Evolutionary conservation across 2,797 vertebrate species (phyloP).

Genomic region (Pseudochirops corinnae): DNA sequence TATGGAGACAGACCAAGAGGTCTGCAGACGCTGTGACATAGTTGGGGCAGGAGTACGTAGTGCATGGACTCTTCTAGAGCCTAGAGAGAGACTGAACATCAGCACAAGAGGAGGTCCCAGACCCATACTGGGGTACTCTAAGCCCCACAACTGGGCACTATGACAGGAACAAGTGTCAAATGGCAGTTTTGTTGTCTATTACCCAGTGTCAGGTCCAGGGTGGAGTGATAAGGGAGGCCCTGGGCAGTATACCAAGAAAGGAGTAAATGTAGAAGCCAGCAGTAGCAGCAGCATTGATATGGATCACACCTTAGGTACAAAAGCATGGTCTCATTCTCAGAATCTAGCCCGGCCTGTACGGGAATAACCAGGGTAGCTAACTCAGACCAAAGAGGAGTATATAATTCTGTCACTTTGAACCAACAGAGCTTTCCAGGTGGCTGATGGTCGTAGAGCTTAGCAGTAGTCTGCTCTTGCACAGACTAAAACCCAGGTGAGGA

Average conservation of each 20-base stretch:
- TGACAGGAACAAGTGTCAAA: background rate
- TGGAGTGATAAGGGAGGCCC: background rate
- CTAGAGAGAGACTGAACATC: background rate
- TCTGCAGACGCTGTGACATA: background rate
- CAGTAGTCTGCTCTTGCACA: background rate
- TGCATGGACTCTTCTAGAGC: background rate
- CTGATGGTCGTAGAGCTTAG: background rate
- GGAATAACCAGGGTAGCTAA: background rate
- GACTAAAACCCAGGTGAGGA: background rate
- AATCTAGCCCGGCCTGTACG: background rate
- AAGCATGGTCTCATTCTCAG: background rate
- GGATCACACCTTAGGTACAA: background rate
- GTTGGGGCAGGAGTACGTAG: background rate
- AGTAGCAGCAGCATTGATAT: background rate
- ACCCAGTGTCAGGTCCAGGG: background rate
- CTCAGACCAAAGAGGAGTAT: background rate
- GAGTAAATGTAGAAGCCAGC: background rate
- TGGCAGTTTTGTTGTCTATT: background rate
- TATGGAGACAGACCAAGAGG: background rate
- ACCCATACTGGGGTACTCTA: background rate
- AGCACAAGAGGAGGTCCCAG: background rate
- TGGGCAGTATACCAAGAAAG: background rate
- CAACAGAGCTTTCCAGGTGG: background rate
- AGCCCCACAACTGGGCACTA: background rate
- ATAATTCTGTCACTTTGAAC: background rate